These are phyloP conservation scores for Drosophila elegans DNA, from an alignment of 1,140 invertebrate genomes.

Conservation along the genomic window DNA sequence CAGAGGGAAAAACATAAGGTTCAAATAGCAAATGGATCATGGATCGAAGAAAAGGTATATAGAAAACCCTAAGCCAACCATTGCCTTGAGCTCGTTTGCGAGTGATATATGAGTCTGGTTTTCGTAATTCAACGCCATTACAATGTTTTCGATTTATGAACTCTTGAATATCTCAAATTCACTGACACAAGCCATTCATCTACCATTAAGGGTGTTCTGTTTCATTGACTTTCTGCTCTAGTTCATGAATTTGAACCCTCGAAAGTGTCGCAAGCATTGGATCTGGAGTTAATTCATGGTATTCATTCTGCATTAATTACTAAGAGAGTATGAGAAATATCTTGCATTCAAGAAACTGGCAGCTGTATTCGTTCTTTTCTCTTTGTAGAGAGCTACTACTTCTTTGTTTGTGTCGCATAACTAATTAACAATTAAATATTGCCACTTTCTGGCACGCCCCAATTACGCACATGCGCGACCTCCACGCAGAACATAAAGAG, in stretches of 20 bases:
- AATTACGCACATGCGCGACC: slow-evolving; percentile 57
- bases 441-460: slow-evolving; percentile 58
- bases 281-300: slow-evolving; percentile 30
- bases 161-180: slow-evolving; percentile 41
- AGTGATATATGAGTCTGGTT: slow-evolving; percentile 42
- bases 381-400: background rate
- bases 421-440: slow-evolving; percentile 70
- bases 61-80: slow-evolving; percentile 13
- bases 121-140: slow-evolving; percentile 25
- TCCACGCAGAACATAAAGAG: slow-evolving; percentile 20
- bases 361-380: slow-evolving; percentile 11
- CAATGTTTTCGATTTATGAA: slow-evolving; percentile 35
- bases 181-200: slow-evolving; percentile 3
- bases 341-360: slow-evolving; percentile 19
- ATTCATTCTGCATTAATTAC: slow-evolving; percentile 53
- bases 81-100: slow-evolving; percentile 23
- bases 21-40: slow-evolving; percentile 5
- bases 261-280: slow-evolving; percentile 16
- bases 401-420: slow-evolving; percentile 36
- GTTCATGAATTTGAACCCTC: slow-evolving; percentile 32
- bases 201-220: slow-evolving; percentile 31
- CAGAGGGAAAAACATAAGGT: background rate
- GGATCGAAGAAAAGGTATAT: slow-evolving; percentile 1
- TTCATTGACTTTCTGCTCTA: slow-evolving; percentile 47
- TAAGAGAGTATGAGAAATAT: slow-evolving; percentile 22